These are phyloP conservation scores for Acrossocheilus wenchowensis DNA, from an alignment of 2,797 vertebrate genomes.

Conservation along the genomic window DNA sequence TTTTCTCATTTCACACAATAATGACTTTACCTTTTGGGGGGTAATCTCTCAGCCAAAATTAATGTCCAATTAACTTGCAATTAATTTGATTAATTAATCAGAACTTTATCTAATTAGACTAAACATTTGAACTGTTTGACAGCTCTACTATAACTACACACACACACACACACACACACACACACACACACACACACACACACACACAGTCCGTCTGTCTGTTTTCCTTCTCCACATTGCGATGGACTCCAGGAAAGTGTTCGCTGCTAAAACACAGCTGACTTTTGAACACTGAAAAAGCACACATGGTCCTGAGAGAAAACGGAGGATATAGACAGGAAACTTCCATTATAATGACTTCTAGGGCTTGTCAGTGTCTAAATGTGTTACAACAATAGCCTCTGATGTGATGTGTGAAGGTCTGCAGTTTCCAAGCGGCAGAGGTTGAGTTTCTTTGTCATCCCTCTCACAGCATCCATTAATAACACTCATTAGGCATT, in stretches of 20 bases:
- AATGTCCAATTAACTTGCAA: too few species aligned
- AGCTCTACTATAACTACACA: too few species aligned
- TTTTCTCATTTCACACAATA: too few species aligned
- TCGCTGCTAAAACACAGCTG: conserved; percentile 68
- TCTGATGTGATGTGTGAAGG: conserved; percentile 32
- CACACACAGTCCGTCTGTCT: too few species aligned
- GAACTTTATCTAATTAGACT: too few species aligned
- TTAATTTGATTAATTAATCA: too few species aligned
- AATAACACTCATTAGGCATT: conserved; percentile 74
- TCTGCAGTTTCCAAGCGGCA: conserved; percentile 43
- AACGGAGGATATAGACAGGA: conserved; percentile 48
- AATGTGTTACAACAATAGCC: conserved; percentile 13
- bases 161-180: too few species aligned
- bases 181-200: too few species aligned
- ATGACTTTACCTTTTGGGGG: too few species aligned
- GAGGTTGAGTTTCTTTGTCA: background rate
- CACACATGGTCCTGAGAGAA: conserved; percentile 55
- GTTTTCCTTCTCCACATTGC: conserved; percentile 68
- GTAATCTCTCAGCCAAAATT: too few species aligned
- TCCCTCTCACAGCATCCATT: conserved; percentile 68
- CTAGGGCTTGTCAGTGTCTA: background rate
- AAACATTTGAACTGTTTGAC: too few species aligned
- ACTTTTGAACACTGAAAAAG: conserved; percentile 65
- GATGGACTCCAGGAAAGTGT: conserved; percentile 66
- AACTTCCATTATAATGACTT: background rate